phyloP scores from a whole-genome alignment of 2,113 vertebrate species.

The Anseranas semipalmata region DNA sequence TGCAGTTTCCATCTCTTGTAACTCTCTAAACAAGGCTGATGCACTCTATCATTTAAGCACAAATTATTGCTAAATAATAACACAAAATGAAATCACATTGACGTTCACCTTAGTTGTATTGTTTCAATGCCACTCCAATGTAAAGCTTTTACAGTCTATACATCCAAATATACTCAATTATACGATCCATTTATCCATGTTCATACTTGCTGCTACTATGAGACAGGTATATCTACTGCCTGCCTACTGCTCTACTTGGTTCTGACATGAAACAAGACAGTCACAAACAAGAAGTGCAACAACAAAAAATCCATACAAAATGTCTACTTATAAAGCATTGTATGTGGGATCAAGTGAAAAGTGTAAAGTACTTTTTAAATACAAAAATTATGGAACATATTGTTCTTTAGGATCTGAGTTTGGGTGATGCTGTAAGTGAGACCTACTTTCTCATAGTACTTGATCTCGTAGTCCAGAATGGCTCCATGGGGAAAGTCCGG shows the following conservation, averaged over 20 bases:
- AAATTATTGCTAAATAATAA: neutral
- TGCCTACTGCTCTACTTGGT: neutral
- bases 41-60: neutral
- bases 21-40: neutral
- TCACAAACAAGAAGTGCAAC: conserved; percentile 12
- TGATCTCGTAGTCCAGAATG: conserved; percentile 96
- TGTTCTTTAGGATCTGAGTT: conserved; percentile 43
- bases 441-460: conserved; percentile 97
- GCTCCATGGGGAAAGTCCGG: conserved; percentile 85
- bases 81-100: neutral
- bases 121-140: neutral
- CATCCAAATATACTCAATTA: neutral
- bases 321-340: neutral
- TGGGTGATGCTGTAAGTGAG: conserved; percentile 66
- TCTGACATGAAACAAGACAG: conserved; percentile 6
- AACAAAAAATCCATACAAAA: conserved; percentile 1
- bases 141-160: neutral
- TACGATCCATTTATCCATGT: neutral
- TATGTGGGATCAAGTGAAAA: neutral
- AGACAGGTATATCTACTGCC: neutral
- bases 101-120: neutral
- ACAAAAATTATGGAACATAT: neutral
- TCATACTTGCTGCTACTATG: neutral
- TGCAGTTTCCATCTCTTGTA: neutral
- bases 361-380: neutral